Evolutionary conservation across 92 coral and sea anemone genomes (phyloP).

Genomic region (Porites evermanni): DNA sequence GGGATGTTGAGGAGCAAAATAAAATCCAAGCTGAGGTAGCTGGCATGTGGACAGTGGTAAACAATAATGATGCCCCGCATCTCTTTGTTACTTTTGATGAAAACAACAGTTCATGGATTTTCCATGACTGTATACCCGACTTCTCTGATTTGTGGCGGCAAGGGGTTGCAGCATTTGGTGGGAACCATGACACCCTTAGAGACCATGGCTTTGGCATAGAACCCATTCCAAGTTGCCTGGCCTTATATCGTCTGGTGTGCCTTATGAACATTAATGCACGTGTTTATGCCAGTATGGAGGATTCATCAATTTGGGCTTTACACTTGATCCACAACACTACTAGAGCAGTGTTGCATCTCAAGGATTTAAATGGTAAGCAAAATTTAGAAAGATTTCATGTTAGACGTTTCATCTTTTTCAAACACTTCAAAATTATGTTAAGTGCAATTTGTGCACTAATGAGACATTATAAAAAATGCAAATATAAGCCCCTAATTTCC

Average conservation of each 20-base stretch:
- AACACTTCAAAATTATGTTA: too few species aligned
- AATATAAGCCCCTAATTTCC: too few species aligned
- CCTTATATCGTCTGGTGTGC: slow-evolving; percentile 88
- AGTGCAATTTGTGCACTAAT: too few species aligned
- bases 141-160: slow-evolving; percentile 29
- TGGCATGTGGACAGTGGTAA: slow-evolving; percentile 78
- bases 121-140: slow-evolving; percentile 44
- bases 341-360: slow-evolving; percentile 75
- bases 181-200: slow-evolving; percentile 6
- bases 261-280: slow-evolving; percentile 80
- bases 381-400: background rate
- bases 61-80: slow-evolving; percentile 57
- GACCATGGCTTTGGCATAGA: slow-evolving; percentile 67
- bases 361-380: slow-evolving; percentile 87
- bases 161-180: slow-evolving; percentile 30
- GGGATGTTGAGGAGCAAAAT: slow-evolving; percentile 98
- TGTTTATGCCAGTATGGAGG: slow-evolving; percentile 77
- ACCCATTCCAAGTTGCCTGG: slow-evolving; percentile 95
- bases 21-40: slow-evolving; percentile 89
- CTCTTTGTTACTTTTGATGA: slow-evolving; percentile 77
- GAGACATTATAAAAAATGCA: too few species aligned
- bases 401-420: too few species aligned
- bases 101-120: slow-evolving; percentile 78
- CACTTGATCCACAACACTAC: slow-evolving; percentile 84
- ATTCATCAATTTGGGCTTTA: slow-evolving; percentile 81